Base-by-base conservation (phyloP, 2,888 invertebrate genomes). In the Odontomyia ornata region DNA sequence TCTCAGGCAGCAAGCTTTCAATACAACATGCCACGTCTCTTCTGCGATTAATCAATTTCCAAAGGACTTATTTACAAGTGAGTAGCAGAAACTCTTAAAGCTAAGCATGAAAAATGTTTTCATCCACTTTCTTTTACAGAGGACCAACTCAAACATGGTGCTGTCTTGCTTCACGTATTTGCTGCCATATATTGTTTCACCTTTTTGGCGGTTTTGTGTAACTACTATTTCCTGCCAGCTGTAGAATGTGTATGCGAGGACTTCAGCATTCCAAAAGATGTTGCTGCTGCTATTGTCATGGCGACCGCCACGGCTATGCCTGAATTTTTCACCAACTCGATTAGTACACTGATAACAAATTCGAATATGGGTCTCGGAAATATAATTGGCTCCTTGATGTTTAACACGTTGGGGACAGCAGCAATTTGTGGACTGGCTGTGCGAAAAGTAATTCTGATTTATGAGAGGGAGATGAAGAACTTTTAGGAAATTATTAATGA, bases 211-310 rank as follows among this genome's bases (percentile, higher is more conserved):
- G 91, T 95, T 69, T 92, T 97, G 3, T 98, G 97, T 86, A 96
- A 97, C 83, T 93, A 94, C 82, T 98, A 95, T 84, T 96, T 98
- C 84, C 90, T 98, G 56, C 96, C 97, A 0, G 92, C 96, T 11
- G 92, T 98, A 13, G 96, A 96, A 86, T 89, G 92, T 78, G 95
- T 97, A 80, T 96, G 96, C 83, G 91, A 93, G 80, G 93, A 93
- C 85, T 85, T 94, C 57, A 90, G 92, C 82, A 89, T 94, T 82
- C 91, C 93, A 15, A 90, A 91, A 88, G 97, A 99, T 87, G 95
- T 98, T 15, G 98, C 97, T 0, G 98, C 97, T 0, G 98, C 98
- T 1, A 98, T 97, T 0, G 98, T 99, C 82, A 96, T 98, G 95
- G 95, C 98, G 0, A 92, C 96, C 0, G 98, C 98, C 2, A 98